Conservation (phyloP, 2,113 vertebrate species). For the Oreotrochilus melanogaster region DNA sequence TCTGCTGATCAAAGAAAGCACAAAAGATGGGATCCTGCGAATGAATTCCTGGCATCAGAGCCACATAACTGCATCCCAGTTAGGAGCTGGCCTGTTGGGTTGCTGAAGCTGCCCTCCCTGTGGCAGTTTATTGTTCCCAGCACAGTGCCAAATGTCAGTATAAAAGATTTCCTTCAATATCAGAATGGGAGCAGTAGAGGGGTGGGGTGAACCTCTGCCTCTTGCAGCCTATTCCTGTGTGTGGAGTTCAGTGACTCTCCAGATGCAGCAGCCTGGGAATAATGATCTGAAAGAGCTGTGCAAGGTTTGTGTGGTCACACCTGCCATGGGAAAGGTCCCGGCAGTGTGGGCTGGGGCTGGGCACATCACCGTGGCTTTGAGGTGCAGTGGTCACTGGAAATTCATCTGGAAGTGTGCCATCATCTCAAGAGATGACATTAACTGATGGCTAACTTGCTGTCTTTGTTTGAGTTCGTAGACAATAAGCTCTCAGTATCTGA, state of each 20-base stretch:
- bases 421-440: neutral
- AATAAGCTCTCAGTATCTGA: conserved; percentile 34
- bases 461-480: neutral
- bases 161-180: neutral
- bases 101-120: neutral
- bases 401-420: neutral
- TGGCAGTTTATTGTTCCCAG: neutral
- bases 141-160: neutral
- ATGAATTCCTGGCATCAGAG: neutral
- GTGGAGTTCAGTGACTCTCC: neutral
- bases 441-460: neutral
- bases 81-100: neutral
- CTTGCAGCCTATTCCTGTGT: fast-evolving
- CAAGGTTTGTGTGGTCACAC: neutral
- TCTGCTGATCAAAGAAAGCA: neutral
- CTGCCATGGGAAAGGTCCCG: neutral
- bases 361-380: fast-evolving
- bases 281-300: neutral
- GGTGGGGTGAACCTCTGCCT: neutral
- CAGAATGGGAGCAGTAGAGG: neutral
- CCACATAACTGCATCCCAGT: neutral
- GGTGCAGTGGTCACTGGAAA: neutral
- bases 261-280: neutral
- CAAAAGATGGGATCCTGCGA: neutral
- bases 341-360: neutral